Base-by-base conservation (phyloP, 1,140 invertebrate genomes). In the Ips nitidus region DNA sequence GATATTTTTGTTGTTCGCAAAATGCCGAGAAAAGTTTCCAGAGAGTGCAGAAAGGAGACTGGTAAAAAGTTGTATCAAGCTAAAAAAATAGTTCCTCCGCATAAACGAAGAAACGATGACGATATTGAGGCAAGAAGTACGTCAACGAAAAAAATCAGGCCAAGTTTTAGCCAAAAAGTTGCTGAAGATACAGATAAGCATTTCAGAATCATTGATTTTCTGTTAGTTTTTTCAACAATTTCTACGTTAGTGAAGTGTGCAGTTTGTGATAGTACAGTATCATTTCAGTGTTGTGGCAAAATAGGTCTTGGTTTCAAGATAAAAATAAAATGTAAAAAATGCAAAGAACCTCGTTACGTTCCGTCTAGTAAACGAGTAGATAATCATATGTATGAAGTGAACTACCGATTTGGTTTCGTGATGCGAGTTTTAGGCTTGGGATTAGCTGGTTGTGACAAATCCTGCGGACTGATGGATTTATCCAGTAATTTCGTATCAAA, bases 201-300 rank as follows among this genome's bases (percentile, higher is more conserved):
- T 47, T 47, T 5, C 45, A 47, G 45, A 47, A 47, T 47, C 45
- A n/a, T 47, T 47, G 45, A 47, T 47, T 47, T 47, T 47, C n/a
- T 47, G 45, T n/a, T 47, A 4, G 45, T 47, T 47, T 47, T 47
- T 47, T 47, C 45, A n/a, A 47, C n/a, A 47, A 47, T 47, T 47
- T 47, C 45, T 5, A 47, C 45, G n/a, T 47, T 47, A 47, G 45
- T 47, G 45, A 47, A 47, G n/a, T 47, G 45, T 47, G 45, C n/a
- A n/a, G n/a, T 5, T 4, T 47, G 45, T 47, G 45, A 47, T 47
- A n/a, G 45, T 5, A 47, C 4, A 47, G n/a, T 47, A 5, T 5
- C 45, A 5, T 47, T 47, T 47, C 45, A 47, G n/a, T 47, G 4
- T 4, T 47, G 45, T 47, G n/a, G n/a, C 4, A 47, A 47, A 47